phyloP scores from a whole-genome alignment of 2,797 vertebrate species.

The Silurus aristotelis region DNA sequence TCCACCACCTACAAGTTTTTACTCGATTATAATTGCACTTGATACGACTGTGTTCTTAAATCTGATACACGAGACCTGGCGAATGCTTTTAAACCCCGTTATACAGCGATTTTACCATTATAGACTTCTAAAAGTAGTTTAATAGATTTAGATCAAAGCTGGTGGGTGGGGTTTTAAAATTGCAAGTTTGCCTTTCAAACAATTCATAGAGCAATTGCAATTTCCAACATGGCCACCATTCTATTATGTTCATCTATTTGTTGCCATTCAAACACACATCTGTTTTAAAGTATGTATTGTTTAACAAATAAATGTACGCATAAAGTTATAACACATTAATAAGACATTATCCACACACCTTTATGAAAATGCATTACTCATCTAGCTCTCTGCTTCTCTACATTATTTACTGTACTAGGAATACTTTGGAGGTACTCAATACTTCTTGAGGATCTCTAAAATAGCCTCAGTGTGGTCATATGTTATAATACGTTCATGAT shows the following conservation, averaged over 20 bases:
- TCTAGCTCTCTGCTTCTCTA: not conserved
- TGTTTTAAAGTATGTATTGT: too few relatives aligned
- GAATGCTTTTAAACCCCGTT: constrained; percentile 3
- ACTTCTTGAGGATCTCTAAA: not conserved
- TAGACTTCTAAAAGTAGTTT: not conserved
- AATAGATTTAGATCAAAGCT: too few relatives aligned
- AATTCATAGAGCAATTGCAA: not conserved
- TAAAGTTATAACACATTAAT: not conserved
- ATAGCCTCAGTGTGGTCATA: not conserved
- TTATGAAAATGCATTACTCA: not conserved
- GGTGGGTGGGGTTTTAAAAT: not conserved
- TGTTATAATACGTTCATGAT: not conserved
- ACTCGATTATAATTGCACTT: not conserved
- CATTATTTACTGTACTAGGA: not conserved
- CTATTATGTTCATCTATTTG: not conserved
- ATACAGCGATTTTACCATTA: too few relatives aligned
- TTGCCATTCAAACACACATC: not conserved
- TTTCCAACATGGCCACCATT: not conserved
- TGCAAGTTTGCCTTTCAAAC: not conserved
- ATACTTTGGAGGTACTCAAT: not conserved
- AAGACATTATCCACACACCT: not conserved
- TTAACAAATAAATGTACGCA: not conserved
- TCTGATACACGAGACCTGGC: not conserved
- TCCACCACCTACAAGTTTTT: not conserved
- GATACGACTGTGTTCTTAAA: not conserved